Base-by-base conservation (phyloP, 2,113 vertebrate species). In the Promerops cafer region DNA sequence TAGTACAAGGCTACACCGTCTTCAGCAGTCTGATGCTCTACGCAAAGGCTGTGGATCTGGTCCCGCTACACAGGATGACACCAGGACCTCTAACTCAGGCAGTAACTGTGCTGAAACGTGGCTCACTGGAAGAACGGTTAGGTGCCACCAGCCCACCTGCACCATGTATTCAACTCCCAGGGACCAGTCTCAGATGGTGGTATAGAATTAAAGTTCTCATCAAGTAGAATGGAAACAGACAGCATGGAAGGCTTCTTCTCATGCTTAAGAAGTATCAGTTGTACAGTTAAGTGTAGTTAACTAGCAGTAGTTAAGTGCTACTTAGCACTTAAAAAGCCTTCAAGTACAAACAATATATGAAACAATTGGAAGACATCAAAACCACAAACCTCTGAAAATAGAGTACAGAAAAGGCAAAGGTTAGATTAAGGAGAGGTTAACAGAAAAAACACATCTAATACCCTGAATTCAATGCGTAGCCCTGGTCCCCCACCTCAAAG, bases 11-110 rank as follows among this genome's bases (percentile, higher is more conserved):
- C 27, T 47, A 39, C 18, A 30, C 15, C 0, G 0, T 30, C 40
- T 66, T 64, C 21, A 30, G 11, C 1, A 3, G 39, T 18, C 50
- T 82, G 2, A 1, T 1, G 1, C 10, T 40, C 27, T 31, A 12
- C 33, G 23, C 28, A 37, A n/a, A 53, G 10, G 31, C 13, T 16
- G 2, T 16, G 11, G 37, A 50, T 72, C 39, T 2, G 2, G 65
- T 37, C 35, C 65, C 5, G 2, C n/a, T 21, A 27, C 4, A 13
- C 23, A 47, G 0, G 1, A 20, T 35, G n/a, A 35, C 30, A 50
- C 16, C 23, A 50, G n/a, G 50, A 45, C 7, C 30, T 60, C 37
- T 39, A n/a, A 40, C 30, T 63, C 60, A 7, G 10, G n/a, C 2
- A 72, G 63, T 40, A 78, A 37, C 53, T 37, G 20, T 10, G 8